Conservation (phyloP, 2,113 vertebrate genomes). For the Brachionichthys hirsutus region DNA sequence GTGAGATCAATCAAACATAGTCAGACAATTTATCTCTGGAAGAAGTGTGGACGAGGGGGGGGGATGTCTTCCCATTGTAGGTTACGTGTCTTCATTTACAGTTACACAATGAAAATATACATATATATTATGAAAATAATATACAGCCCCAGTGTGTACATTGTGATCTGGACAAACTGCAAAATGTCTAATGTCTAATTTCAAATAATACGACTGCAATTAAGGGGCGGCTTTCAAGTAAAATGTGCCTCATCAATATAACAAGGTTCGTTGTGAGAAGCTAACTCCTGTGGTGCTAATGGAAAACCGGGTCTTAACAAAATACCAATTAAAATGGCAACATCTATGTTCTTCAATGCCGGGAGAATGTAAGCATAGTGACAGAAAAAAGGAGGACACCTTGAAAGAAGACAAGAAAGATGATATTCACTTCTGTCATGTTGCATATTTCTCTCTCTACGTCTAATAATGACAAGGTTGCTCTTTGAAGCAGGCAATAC, state of each 20-base stretch:
- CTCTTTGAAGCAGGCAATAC: conserved; percentile 67
- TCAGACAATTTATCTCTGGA: conserved; percentile 25
- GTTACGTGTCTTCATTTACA: conserved; percentile 47
- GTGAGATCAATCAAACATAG: conserved; percentile 51
- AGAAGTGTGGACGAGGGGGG: conserved; percentile 16
- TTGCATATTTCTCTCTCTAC: conserved; percentile 52
- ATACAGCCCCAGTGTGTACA: too few relatives aligned
- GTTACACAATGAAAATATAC: too few relatives aligned
- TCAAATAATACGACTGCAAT: conserved; percentile 10
- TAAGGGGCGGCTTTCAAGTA: conserved; percentile 35
- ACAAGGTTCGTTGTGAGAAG: conserved; percentile 22
- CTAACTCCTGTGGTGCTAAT: conserved; percentile 22
- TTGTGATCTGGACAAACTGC: conserved; percentile 7
- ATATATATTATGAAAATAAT: too few relatives aligned
- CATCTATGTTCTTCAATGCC: conserved; percentile 36
- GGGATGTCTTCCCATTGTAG: conserved; percentile 37
- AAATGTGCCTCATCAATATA: conserved; percentile 23
- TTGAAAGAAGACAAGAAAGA: conserved; percentile 58
- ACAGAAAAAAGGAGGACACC: conserved; percentile 51
- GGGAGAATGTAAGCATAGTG: conserved; percentile 17
- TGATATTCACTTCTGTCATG: conserved; percentile 61
- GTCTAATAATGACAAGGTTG: conserved; percentile 69
- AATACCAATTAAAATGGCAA: conserved; percentile 52
- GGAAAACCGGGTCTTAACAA: conserved; percentile 26
- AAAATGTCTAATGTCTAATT: conserved; percentile 9